phyloP scores from a whole-genome alignment of 2,888 invertebrate species.

The Hesperia comma region DNA sequence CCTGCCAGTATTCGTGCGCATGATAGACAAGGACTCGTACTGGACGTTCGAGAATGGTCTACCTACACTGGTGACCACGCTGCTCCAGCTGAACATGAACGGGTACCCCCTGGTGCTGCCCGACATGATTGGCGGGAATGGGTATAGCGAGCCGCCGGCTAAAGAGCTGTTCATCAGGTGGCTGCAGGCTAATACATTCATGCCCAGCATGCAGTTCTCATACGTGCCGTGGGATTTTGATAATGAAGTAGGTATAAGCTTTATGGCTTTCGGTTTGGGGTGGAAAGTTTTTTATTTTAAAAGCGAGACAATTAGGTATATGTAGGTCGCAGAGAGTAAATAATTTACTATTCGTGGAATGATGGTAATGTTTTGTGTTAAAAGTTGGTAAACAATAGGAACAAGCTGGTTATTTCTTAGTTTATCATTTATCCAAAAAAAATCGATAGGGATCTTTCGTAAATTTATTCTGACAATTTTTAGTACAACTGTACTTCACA shows the following conservation, averaged over 20 bases:
- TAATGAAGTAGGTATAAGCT: slow-evolving; percentile 63
- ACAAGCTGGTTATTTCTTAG: too few relatives aligned
- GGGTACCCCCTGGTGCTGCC: slow-evolving; percentile 90
- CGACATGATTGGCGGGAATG: slow-evolving; percentile 90
- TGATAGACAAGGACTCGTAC: slow-evolving; percentile 89
- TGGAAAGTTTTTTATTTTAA: too few relatives aligned
- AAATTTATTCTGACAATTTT: too few relatives aligned
- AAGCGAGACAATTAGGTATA: too few relatives aligned
- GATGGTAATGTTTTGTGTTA: too few relatives aligned
- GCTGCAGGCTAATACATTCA: slow-evolving; percentile 89
- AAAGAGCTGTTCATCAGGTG: slow-evolving; percentile 89
- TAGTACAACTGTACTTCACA: too few relatives aligned
- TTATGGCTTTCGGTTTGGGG: too few relatives aligned
- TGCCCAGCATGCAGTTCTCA: slow-evolving; percentile 92
- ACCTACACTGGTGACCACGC: slow-evolving; percentile 87
- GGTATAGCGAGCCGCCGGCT: slow-evolving; percentile 72
- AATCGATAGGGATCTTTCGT: too few relatives aligned
- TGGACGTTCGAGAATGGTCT: slow-evolving; percentile 88
- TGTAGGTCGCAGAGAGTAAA: too few relatives aligned
- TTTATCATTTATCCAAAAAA: too few relatives aligned
- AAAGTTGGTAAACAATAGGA: too few relatives aligned
- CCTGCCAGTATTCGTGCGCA: slow-evolving; percentile 87
- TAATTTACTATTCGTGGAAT: too few relatives aligned
- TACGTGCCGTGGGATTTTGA: slow-evolving; percentile 91
- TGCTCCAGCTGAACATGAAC: slow-evolving; percentile 85